These are phyloP conservation scores for Cremastinae sp. DNA, from an alignment of 2,888 invertebrate genomes.

Conservation along the genomic window DNA sequence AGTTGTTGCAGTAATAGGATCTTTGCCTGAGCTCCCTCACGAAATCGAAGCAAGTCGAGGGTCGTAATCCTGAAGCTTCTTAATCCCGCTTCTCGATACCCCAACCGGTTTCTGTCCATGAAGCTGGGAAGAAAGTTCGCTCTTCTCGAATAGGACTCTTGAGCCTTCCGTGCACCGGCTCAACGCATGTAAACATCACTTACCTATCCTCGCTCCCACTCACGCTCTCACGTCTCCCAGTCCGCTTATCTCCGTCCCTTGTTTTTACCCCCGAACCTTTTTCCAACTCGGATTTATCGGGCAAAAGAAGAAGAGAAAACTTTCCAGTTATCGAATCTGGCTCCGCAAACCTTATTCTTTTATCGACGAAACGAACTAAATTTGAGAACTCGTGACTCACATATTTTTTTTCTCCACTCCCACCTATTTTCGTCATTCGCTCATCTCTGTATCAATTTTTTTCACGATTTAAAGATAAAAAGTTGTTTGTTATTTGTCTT, in stretches of 20 bases:
- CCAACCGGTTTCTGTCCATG: too few relatives aligned
- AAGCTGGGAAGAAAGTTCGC: conserved; percentile 55
- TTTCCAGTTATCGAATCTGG: background rate
- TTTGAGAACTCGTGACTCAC: too few relatives aligned
- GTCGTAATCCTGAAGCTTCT: conserved; percentile 66
- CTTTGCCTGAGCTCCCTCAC: conserved; percentile 64
- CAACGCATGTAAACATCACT: conserved; percentile 11
- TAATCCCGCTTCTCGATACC: conserved; percentile 62
- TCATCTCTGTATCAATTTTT: background rate
- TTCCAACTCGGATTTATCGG: background rate
- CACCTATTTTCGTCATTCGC: too few relatives aligned
- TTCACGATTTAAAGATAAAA: conserved; percentile 42
- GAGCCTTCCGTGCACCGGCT: background rate
- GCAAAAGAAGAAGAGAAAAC: background rate
- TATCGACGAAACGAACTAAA: too few relatives aligned
- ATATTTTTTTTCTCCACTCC: background rate
- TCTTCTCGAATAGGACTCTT: conserved; percentile 51
- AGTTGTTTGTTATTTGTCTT: conserved; percentile 49
- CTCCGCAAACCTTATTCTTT: too few relatives aligned
- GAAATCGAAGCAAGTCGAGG: conserved; percentile 66
- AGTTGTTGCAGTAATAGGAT: conserved; percentile 70
- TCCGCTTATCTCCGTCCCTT: conserved; percentile 8
- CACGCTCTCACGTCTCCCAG: conserved; percentile 29
- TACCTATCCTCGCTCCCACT: conserved; percentile 18
- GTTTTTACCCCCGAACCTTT: background rate